Evolutionary conservation across 2,113 vertebrate genomes (phyloP).

Genomic region (Petroica traversi): DNA sequence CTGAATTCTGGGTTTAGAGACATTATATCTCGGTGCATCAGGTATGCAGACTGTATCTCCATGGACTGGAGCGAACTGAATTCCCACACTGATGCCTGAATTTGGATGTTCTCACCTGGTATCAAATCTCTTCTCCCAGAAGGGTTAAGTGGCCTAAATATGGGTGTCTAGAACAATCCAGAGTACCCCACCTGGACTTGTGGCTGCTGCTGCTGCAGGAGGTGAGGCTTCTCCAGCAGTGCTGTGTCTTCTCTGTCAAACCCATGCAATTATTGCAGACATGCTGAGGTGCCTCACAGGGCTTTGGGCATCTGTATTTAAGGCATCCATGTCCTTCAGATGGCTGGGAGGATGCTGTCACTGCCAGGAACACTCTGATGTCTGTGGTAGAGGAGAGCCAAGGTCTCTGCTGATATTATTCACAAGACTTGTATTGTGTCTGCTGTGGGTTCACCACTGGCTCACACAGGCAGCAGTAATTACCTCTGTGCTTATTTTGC

Average conservation of each 20-base stretch:
- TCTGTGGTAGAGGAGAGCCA: background rate
- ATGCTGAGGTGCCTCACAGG: background rate
- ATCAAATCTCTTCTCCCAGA: accelerated
- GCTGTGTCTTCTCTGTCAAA: background rate
- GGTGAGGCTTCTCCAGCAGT: background rate
- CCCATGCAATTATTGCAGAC: background rate
- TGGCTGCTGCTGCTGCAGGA: background rate
- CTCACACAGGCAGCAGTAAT: background rate
- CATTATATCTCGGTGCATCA: background rate
- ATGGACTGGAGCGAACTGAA: background rate
- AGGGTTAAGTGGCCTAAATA: background rate
- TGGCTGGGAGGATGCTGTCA: background rate
- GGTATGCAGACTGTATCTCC: background rate
- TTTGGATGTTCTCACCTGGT: background rate
- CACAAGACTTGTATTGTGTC: background rate
- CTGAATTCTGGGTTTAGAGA: background rate
- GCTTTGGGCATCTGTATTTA: background rate
- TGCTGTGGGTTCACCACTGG: background rate
- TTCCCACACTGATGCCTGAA: background rate
- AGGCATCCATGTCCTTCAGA: background rate
- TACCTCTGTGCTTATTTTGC: background rate
- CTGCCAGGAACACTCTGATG: background rate
- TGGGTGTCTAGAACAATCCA: background rate
- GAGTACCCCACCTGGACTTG: background rate
- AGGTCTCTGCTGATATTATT: background rate